Base-by-base conservation (phyloP, 2,797 vertebrate species). In the Ambastaia sidthimunki region DNA sequence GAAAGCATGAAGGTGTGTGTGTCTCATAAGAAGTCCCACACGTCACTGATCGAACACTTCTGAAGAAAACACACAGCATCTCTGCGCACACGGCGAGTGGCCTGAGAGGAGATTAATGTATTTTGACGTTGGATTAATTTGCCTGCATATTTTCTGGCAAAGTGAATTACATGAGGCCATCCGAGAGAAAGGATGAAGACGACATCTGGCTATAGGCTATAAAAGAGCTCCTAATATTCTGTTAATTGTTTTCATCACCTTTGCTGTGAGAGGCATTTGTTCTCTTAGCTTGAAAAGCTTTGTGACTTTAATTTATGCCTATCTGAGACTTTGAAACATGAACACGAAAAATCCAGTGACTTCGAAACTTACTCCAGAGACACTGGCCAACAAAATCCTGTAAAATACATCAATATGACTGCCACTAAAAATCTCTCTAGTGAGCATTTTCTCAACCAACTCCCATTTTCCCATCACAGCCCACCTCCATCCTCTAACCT, bases 11-110 rank as follows among this genome's bases (percentile, higher is more conserved):
- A 54, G 47, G 65, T 78, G 50, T n/a, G n/a, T 34, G 0, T 74
- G 74, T 83, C 52, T 62, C 59, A 0, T 85, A n/a, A n/a, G n/a
- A n/a, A n/a, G n/a, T n/a, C n/a, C n/a, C n/a, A n/a, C 34, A 37
- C 34, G 72, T 71, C 34, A 82, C 78, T 62, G 68, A 65, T 23
- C 3, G 60, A n/a, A 81, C 37, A 37, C 12, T 18, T 67, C 7
- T 59, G 47, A 59, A 19, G 71, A 76, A 31, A 12, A 67, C 44
- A 65, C 72, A 44, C 65, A 80, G 59, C 37, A 59, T 65, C 54
- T 82, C 78, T 83, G 23, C 18, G n/a, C n/a, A n/a, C n/a, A n/a
- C n/a, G n/a, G 31, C 74, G 28, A 71, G 73, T 15, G 19, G 34
- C 37, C n/a, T 13, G 13, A 74, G 74, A 66, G 10, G 16, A 69